Percentiles rank a stretch among this genome's conserved stretches.
Conservation (phyloP, 2,888 invertebrate genomes). For the Tribolium freemani region DNA sequence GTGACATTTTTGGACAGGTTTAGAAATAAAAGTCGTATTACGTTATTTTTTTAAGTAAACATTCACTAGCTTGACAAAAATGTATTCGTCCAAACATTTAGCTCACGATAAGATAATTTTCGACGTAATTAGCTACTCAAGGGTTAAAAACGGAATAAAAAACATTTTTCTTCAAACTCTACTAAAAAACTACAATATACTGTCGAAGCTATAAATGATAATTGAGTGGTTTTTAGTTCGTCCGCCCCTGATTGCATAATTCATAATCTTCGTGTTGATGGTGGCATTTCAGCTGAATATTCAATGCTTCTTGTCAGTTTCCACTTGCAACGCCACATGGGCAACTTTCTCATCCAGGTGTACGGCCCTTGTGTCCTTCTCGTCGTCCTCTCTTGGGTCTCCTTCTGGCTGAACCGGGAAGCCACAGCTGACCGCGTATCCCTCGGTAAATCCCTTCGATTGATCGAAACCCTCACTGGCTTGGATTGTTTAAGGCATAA, state of each 20-base stretch:
- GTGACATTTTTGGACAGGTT: too few species aligned
- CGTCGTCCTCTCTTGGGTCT: constrained; percentile 90
- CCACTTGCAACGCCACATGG: constrained; percentile 85
- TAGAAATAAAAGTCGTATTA: too few species aligned
- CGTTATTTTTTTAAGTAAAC: too few species aligned
- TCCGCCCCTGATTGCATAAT: constrained; percentile 21
- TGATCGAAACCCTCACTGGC: not conserved
- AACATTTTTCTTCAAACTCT: too few species aligned
- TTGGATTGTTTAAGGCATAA: constrained; percentile 74
- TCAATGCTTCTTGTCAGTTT: constrained; percentile 83
- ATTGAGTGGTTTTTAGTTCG: constrained; percentile 11
- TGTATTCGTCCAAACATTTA: too few species aligned
- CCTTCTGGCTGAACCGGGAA: constrained; percentile 88
- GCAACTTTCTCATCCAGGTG: constrained; percentile 89
- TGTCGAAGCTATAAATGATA: not conserved
- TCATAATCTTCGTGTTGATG: constrained; percentile 35
- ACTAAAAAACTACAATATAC: not conserved
- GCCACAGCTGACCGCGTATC: constrained; percentile 88
- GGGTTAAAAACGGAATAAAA: too few species aligned
- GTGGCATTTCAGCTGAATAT: constrained; percentile 72
- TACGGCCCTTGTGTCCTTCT: constrained; percentile 87
- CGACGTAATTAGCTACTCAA: too few species aligned
- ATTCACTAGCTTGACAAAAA: too few species aligned
- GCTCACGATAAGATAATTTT: too few species aligned
- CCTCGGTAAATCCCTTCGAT: constrained; percentile 71